Percentiles rank a stretch among this genome's conserved stretches.
These are phyloP conservation scores for Zophobas atratus DNA, from an alignment of 1,140 invertebrate genomes.

Conservation along the genomic window DNA sequence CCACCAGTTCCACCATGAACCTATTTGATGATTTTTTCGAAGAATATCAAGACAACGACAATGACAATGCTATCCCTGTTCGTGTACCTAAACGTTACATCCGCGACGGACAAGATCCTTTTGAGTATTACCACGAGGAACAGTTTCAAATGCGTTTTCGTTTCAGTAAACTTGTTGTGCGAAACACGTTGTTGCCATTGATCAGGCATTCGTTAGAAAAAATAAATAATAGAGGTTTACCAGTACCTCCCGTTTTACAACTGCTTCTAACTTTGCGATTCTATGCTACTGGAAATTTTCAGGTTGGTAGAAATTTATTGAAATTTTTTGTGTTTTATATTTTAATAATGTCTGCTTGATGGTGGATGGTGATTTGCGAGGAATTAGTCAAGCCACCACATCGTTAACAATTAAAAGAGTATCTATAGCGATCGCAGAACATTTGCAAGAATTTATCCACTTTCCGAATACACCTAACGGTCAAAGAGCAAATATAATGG, in stretches of 20 bases:
- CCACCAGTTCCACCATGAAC: no score
- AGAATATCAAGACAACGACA: not conserved
- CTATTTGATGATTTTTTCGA: no score
- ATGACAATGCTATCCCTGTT: not conserved
- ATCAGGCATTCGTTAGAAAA: not conserved
- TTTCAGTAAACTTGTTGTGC: not conserved
- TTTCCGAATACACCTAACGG: no score
- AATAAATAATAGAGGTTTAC: not conserved
- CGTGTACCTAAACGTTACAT: not conserved
- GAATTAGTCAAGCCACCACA: not conserved
- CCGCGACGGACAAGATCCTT: not conserved
- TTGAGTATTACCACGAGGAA: not conserved
- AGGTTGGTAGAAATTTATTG: not conserved
- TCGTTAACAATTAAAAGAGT: no score
- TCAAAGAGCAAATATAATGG: no score
- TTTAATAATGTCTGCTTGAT: not conserved
- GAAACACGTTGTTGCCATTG: not conserved
- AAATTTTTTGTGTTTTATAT: not conserved
- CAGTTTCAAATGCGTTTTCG: not conserved
- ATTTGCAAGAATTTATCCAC: no score
- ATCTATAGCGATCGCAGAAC: no score
- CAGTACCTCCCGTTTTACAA: not conserved
- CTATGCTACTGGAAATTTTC: not conserved
- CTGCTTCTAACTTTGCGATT: not conserved
- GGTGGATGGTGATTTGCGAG: not conserved